A percentile compares a stretch with the other conserved stretches of the same genome.
These are phyloP conservation scores for Atta cephalotes DNA, from an alignment of 1,140 invertebrate species.

Conservation along the genomic window DNA sequence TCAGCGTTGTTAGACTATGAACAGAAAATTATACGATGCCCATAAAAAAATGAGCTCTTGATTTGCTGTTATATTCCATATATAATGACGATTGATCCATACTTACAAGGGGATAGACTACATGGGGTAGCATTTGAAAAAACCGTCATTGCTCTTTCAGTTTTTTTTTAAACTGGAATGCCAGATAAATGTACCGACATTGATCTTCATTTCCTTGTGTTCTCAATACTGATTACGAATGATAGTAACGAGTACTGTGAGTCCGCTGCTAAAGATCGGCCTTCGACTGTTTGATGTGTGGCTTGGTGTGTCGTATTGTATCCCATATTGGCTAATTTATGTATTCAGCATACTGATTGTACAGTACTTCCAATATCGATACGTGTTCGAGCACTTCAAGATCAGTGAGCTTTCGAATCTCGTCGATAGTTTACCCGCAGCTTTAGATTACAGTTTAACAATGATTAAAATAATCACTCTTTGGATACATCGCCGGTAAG, in stretches of 20 bases:
- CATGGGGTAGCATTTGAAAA: neutral
- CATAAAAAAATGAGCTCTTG: neutral
- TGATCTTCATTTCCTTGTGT: neutral
- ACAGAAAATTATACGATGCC: neutral
- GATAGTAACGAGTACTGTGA: neutral
- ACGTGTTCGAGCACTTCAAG: slow-evolving; percentile 14
- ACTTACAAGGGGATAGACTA: neutral
- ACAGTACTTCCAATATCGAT: slow-evolving; percentile 47
- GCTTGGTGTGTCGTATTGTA: neutral
- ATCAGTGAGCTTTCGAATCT: slow-evolving; percentile 19
- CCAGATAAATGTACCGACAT: neutral
- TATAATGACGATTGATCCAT: slow-evolving; percentile 2
- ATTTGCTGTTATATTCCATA: neutral
- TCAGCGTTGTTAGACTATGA: neutral
- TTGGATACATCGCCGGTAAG: slow-evolving; percentile 42
- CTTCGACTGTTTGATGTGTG: slow-evolving; percentile 17
- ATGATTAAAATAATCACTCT: slow-evolving; percentile 25
- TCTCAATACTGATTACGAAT: neutral
- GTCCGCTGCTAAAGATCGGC: slow-evolving; percentile 3
- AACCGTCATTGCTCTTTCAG: neutral
- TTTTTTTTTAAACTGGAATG: neutral
- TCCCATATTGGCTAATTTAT: neutral
- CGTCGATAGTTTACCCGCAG: slow-evolving; percentile 1
- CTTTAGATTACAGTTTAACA: slow-evolving; percentile 17
- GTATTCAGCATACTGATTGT: neutral